Base-by-base conservation (phyloP, 1,140 invertebrate species). In the Aleiodes sp. region DNA sequence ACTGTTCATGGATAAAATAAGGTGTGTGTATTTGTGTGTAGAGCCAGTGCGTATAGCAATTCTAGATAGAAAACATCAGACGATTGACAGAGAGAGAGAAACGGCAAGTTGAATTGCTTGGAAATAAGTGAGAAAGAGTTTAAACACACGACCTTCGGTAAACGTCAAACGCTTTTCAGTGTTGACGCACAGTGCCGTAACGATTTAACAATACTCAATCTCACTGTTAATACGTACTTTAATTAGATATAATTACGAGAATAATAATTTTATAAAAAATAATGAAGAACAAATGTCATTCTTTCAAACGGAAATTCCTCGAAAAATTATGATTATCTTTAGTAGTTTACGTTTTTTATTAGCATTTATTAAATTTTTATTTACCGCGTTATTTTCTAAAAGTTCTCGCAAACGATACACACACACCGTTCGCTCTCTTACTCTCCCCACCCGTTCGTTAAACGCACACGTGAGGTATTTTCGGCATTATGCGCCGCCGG, bases 101-200 rank as follows among this genome's bases (percentile, higher is more conserved):
- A n/a, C n/a, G n/a, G n/a, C n/a, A n/a, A n/a, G n/a, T n/a, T n/a
- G 21, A 41, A 35, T n/a, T 41, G 29, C 31, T 28, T 9, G 21
- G 4, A 14, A 26, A 39, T 26, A 41, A 68, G 37, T 35, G 68
- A 70, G 64, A 64, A 60, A 66, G 39, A 14, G 43, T 37, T 29
- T 67, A 71, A 66, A 72, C 21, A 41, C 63, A 67, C 70, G 77
- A 75, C 75, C 75, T 78, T 78, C 77, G 72, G 68, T 67, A 76
- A 78, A 78, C 77, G 75, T 78, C 75, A 76, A 78, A 76, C 66
- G 73, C 71, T 70, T 69, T 52, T 68, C 29, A 52, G 70, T 70
- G 59, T 31, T 65, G 37, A 46, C 64, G 29, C 24, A 67, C 68
- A 73, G 72, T 60, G 65, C 67, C 74, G 71, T 70, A 70, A 65